phyloP scores from a whole-genome alignment of 2,113 vertebrate species.

The Sclerurus mexicanus region DNA sequence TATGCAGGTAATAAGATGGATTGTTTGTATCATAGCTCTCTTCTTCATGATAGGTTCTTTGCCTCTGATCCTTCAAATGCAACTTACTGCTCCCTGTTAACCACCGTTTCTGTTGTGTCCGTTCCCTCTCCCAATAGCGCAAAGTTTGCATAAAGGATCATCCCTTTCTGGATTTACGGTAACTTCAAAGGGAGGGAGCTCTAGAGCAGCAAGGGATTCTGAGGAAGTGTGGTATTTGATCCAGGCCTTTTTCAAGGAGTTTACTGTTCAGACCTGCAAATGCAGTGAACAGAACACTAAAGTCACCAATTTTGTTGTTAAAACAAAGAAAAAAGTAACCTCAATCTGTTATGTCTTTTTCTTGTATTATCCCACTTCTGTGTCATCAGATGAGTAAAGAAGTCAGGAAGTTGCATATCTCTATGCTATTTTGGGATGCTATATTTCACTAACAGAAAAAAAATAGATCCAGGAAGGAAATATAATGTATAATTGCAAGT shows the following conservation, averaged over 20 bases:
- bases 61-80: not conserved
- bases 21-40: not conserved
- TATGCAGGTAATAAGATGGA: not conserved
- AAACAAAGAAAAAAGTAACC: not conserved
- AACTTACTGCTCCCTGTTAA: not conserved
- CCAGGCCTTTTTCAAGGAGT: not conserved
- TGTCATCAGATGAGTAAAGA: not conserved
- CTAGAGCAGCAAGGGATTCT: not conserved
- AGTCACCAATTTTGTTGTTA: not conserved
- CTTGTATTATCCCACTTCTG: not conserved
- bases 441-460: not conserved
- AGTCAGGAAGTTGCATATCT: not conserved
- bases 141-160: not conserved
- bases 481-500: not conserved
- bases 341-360: not conserved
- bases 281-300: not conserved
- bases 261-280: not conserved
- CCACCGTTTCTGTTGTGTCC: not conserved
- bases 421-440: not conserved
- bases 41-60: not conserved
- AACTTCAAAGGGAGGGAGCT: not conserved
- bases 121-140: not conserved
- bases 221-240: not conserved
- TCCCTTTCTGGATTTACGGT: not conserved
- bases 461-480: not conserved